Evolutionary conservation across 2,888 invertebrate genomes (phyloP), one percentile per base, ranked within the genome.

Genomic region (Sarcophaga subvicina): DNA sequence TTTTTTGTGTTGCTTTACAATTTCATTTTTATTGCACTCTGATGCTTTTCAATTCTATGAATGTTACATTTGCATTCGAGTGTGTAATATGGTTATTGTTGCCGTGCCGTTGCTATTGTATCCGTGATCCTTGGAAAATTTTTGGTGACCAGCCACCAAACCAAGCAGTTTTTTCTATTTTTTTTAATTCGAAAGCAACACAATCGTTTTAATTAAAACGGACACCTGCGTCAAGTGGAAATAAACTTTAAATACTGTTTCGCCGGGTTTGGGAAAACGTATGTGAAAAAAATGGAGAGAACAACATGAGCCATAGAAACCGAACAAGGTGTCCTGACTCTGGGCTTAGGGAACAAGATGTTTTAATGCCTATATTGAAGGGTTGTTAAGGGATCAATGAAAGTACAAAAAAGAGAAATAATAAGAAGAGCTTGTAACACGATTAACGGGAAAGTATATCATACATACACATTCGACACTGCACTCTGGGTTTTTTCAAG

Each of bases 181-280:
- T 37, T 37, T 37, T 27, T 27, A 27, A 4, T 6, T 37, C 10
- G 37, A 37, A 37, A 63, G 59, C 37, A 59, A 22, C 62, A 70
- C 73, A 85, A 81, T 81, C 59, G 27, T 81, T 85, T 85, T 85
- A 85, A 85, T 85, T 85, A 81, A 85, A 85, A 85, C 73, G 81
- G 81, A 73, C 76, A 85, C 81, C 85, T 81, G 85, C 81, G 77
- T 81, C 73, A 85, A 85, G 73, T 81, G 67, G 73, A 73, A 85
- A 81, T 64, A 49, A 69, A 78, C 59, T 67, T 71, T 54, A 77
- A 84, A 84, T 80, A 72, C 60, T 60, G n/a, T 59, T 60, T 60
- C 10, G n/a, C 8, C 27, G 64, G 60, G 59, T 71, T 37, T 80
- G 17, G 72, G 62, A 37, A 72, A 62, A 45, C 80, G n/a, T 76